Percentiles rank a stretch among this genome's conserved stretches.
Conservation (phyloP, 2,888 invertebrate genomes). For the Candidula unifasciata region DNA sequence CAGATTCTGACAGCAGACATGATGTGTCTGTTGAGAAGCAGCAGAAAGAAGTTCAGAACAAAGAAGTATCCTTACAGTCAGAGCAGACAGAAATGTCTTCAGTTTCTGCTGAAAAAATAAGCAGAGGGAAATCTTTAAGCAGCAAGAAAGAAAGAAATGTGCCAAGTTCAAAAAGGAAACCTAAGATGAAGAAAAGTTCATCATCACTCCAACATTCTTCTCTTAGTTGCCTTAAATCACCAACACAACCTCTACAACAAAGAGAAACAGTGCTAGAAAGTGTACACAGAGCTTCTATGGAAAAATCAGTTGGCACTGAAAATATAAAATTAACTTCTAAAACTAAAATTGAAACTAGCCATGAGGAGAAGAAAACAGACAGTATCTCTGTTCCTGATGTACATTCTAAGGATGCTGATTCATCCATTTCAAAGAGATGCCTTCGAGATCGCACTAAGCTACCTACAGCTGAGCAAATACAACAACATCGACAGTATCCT, state of each 20-base stretch:
- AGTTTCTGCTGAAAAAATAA: background rate
- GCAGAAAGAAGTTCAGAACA: background rate
- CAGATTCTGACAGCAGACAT: background rate
- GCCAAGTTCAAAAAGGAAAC: background rate
- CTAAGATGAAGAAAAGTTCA: background rate
- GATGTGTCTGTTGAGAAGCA: background rate
- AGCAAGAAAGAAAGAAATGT: background rate
- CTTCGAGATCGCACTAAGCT: constrained; percentile 35
- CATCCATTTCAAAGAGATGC: background rate
- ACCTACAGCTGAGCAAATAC: constrained; percentile 26
- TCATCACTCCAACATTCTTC: background rate
- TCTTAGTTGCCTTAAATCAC: background rate
- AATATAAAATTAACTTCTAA: background rate
- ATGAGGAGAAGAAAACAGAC: background rate
- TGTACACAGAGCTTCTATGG: background rate
- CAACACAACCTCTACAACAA: background rate
- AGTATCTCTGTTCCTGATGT: background rate
- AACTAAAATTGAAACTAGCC: no score
- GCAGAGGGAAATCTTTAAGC: background rate
- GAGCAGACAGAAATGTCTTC: background rate
- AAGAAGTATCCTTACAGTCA: background rate
- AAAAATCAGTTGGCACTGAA: background rate
- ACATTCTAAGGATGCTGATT: background rate
- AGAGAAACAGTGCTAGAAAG: no score
- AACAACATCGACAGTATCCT: constrained; percentile 32